Percentiles rank a stretch among this genome's conserved stretches.
phyloP scores from a whole-genome alignment of 2,797 vertebrate species.

The Ispidina lecontei region DNA sequence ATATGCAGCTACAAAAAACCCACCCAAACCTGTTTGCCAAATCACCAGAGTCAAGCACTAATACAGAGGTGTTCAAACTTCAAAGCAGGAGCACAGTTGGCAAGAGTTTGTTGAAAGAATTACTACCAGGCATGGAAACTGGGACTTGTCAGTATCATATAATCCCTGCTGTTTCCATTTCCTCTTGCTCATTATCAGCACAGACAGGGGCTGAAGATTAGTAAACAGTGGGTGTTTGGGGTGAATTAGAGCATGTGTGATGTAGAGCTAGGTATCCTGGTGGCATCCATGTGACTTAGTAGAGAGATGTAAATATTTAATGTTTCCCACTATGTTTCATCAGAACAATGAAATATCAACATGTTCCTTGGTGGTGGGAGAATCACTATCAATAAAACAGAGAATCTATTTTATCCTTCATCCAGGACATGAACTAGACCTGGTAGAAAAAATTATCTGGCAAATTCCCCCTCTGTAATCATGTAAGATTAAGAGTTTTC shows the following conservation, averaged over 20 bases:
- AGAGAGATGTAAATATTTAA: conserved; percentile 63
- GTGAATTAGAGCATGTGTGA: conserved; percentile 65
- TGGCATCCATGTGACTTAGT: background rate
- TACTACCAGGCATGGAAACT: conserved; percentile 64
- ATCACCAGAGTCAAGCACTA: conserved; percentile 9
- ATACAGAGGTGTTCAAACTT: conserved; percentile 33
- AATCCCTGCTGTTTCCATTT: conserved; percentile 66
- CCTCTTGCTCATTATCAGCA: conserved; percentile 65
- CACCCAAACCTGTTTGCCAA: background rate
- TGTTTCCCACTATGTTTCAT: background rate
- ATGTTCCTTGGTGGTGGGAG: background rate
- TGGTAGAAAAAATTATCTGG: background rate
- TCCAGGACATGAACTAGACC: background rate
- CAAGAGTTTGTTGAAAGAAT: conserved; percentile 62
- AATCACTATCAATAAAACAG: background rate
- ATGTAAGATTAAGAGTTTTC: background rate
- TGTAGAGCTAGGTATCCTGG: conserved; percentile 41
- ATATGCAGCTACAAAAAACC: background rate
- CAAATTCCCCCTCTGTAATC: background rate
- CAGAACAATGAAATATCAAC: conserved; percentile 29
- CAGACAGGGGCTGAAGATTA: conserved; percentile 59
- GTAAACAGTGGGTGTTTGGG: conserved; percentile 50
- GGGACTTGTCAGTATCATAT: conserved; percentile 40
- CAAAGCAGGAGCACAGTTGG: background rate
- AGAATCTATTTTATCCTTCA: background rate